phyloP scores from a whole-genome alignment of 2,888 invertebrate genomes.

The Ceratothoa steindachneri region DNA sequence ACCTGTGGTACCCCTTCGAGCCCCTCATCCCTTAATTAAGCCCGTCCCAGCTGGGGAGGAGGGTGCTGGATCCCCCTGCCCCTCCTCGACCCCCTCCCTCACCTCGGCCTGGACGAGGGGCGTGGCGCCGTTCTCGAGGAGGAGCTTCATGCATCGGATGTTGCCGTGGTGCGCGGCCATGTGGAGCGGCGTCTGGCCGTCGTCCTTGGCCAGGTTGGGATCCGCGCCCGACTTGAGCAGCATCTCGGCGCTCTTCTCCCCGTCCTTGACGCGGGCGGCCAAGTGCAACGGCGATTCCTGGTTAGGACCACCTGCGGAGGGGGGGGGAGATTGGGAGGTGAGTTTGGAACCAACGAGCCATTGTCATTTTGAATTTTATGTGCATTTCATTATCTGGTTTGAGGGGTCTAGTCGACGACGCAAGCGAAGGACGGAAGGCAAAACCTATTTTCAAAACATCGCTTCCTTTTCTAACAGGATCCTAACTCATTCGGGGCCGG shows the following conservation, averaged over 20 bases:
- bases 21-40: too few relatives aligned
- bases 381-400: too few relatives aligned
- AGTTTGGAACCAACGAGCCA: background rate
- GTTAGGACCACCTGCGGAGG: conserved; percentile 71
- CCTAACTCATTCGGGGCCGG: too few relatives aligned
- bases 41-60: too few relatives aligned
- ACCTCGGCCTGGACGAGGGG: conserved; percentile 87
- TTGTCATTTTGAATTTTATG: too few relatives aligned
- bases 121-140: conserved; percentile 93
- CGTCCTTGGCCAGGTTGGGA: conserved; percentile 89
- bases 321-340: background rate
- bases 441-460: too few relatives aligned
- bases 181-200: conserved; percentile 95
- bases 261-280: conserved; percentile 87
- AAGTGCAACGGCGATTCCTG: conserved; percentile 95
- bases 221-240: conserved; percentile 95
- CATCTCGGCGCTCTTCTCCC: conserved; percentile 92
- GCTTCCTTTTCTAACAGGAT: too few relatives aligned
- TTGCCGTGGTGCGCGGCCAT: conserved; percentile 92
- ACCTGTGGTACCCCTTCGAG: too few relatives aligned
- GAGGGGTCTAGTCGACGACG: background rate
- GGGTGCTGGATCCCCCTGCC: too few relatives aligned
- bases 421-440: background rate
- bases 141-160: conserved; percentile 73
- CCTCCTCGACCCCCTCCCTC: too few relatives aligned